A percentile compares a stretch with the other conserved stretches of the same genome.
Evolutionary conservation across 92 coral and sea anemone species (phyloP).

Genomic region (Porites evermanni): DNA sequence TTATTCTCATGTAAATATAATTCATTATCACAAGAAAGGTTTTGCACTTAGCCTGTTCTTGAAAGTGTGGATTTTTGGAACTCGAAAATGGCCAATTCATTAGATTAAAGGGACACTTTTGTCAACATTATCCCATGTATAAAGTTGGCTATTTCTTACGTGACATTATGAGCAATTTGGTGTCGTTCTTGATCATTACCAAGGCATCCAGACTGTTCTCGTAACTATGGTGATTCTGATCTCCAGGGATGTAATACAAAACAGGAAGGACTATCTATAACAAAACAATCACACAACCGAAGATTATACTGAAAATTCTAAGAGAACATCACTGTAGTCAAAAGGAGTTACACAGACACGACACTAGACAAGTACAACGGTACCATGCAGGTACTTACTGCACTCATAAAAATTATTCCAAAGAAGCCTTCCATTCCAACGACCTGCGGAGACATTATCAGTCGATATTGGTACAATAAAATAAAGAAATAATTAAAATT

Average conservation of each 20-base stretch:
- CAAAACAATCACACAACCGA: not conserved
- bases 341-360: not conserved
- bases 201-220: conserved; percentile 82
- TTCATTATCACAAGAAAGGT: no score
- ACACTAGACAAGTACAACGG: not conserved
- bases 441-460: conserved; percentile 29
- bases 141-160: conserved; percentile 5
- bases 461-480: no score
- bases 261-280: conserved; percentile 78
- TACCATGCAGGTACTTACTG: conserved; percentile 47
- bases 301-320: not conserved
- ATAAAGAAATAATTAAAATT: no score
- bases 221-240: conserved; percentile 75
- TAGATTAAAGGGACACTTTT: no score
- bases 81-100: no score
- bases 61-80: no score
- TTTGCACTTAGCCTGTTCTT: no score
- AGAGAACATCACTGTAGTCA: not conserved
- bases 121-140: no score
- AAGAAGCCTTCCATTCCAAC: conserved; percentile 89
- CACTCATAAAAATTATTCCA: conserved; percentile 65
- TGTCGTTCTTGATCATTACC: conserved; percentile 70
- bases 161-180: conserved; percentile 47
- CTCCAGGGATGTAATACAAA: conserved; percentile 78
- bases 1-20: no score